Evolutionary conservation across 2,113 vertebrate species (phyloP), one percentile per base, ranked within the genome.

Genomic region (Sigmodon hispidus): DNA sequence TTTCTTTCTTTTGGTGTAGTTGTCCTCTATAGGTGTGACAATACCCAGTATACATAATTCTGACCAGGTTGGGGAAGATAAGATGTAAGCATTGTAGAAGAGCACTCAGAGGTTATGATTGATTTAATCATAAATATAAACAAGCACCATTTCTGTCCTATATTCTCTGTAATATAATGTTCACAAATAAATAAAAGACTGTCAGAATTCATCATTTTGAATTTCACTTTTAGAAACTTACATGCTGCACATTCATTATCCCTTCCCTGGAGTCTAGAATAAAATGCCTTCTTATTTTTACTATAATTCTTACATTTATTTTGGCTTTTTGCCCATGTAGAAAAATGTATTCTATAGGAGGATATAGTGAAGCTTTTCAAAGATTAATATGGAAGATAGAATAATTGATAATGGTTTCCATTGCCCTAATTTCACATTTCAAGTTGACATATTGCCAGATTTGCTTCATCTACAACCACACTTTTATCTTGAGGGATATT

Each of bases 271-370:
- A 61, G 16, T 73, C 43, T 48, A 76, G 34, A 6, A 52, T 85
- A 57, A 72, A 10, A 2, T 3, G 7, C 59, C 52, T 8, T 83
- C 52, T 89, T 89, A 55, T 87, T 95, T 52, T 89, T 43, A 72
- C 21, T 90, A 3, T 48, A 65, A 91, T 86, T 93, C 22, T 93
- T 89, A 90, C 4, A 63, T 40, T 76, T 96, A 84, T 80, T 95
- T 73, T 1, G 69, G 16, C 55, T 80, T 97, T 90, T 75, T 57
- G 31, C 5, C 45, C 29, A 75, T 80, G 88, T 34, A 91, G 77
- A 86, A 96, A 77, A 85, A 57, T 70, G 5, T 89, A 92, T 92
- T 63, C 61, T 75, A 26, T 65, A 90, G 69, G 86, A 94, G 36
- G 24, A 72, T 89, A 43, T 89, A 70, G 24, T 90, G 26, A 94